Evolutionary conservation across 2,888 invertebrate species (phyloP).

Genomic region (Drosophila ezoana): DNA sequence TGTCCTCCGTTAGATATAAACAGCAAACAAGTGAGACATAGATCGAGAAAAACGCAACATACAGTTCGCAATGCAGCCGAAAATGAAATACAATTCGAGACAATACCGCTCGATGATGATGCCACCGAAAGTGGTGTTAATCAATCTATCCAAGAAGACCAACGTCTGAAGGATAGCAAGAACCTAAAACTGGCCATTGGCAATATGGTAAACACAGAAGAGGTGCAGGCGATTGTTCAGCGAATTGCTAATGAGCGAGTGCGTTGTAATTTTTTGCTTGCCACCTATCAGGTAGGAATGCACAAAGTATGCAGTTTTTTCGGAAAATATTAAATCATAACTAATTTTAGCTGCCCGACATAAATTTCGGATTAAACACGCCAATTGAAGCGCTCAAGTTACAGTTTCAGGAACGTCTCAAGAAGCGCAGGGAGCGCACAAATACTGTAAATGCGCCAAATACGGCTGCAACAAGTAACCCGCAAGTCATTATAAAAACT

Average conservation of each 20-base stretch:
- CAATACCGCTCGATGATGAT: conserved; percentile 36
- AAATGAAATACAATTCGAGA: conserved; percentile 61
- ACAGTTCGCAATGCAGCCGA: conserved; percentile 50
- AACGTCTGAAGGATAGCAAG: neutral
- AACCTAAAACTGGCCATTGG: conserved; percentile 11
- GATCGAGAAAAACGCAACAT: conserved; percentile 61
- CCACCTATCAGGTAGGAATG: conserved; percentile 49
- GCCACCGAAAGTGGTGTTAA: neutral
- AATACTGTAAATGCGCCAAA: neutral
- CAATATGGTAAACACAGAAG: conserved; percentile 34
- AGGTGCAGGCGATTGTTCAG: conserved; percentile 42
- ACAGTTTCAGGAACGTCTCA: conserved; percentile 56
- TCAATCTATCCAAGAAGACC: conserved; percentile 1
- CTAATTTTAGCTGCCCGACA: conserved; percentile 51
- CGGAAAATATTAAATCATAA: neutral
- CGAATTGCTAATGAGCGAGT: conserved; percentile 64
- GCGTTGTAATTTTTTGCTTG: conserved; percentile 63
- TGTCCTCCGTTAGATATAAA: neutral
- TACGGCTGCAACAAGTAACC: neutral
- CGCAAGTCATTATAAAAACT: neutral
- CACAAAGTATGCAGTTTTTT: neutral
- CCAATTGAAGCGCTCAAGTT: conserved; percentile 17
- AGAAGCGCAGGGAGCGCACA: conserved; percentile 15
- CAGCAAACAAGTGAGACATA: conserved; percentile 38
- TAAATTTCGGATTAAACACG: conserved; percentile 53